phyloP scores from a whole-genome alignment of 2,888 invertebrate species.

The Pherbina coryleti region DNA sequence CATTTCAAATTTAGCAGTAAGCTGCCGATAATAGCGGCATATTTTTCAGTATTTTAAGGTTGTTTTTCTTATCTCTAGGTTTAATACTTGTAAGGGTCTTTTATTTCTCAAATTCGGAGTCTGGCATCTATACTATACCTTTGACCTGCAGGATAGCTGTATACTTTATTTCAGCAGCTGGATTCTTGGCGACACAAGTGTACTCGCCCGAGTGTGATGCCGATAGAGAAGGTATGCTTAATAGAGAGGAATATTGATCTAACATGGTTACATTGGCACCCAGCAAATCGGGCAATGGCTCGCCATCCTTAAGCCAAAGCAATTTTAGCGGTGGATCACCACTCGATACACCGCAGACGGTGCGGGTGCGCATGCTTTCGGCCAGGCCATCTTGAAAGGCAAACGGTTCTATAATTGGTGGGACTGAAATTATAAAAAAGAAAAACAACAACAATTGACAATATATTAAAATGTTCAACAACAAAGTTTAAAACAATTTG shows the following conservation, averaged over 20 bases:
- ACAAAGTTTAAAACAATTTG: background rate
- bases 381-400: conserved; percentile 85
- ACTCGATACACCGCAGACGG: conserved; percentile 83
- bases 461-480: background rate
- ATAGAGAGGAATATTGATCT: conserved; percentile 82
- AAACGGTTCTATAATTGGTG: conserved; percentile 88
- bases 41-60: too few relatives aligned
- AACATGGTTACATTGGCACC: conserved; percentile 79
- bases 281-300: conserved; percentile 76
- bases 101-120: background rate
- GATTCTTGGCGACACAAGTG: conserved; percentile 84
- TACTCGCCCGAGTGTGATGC: conserved; percentile 83
- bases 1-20: conserved; percentile 1
- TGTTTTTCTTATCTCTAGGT: too few relatives aligned
- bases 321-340: conserved; percentile 85
- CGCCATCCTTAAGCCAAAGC: conserved; percentile 86
- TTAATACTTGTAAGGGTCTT: too few relatives aligned
- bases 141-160: conserved; percentile 84
- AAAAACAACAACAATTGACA: conserved; percentile 24
- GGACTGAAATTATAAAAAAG: conserved; percentile 74
- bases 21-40: background rate
- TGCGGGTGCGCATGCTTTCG: conserved; percentile 85
- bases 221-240: conserved; percentile 82
- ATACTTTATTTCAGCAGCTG: conserved; percentile 83
- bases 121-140: conserved; percentile 75